A percentile compares a stretch with the other conserved stretches of the same genome.
Evolutionary conservation across 2,888 invertebrate genomes (phyloP).

Genomic region (Euplexia lucipara): DNA sequence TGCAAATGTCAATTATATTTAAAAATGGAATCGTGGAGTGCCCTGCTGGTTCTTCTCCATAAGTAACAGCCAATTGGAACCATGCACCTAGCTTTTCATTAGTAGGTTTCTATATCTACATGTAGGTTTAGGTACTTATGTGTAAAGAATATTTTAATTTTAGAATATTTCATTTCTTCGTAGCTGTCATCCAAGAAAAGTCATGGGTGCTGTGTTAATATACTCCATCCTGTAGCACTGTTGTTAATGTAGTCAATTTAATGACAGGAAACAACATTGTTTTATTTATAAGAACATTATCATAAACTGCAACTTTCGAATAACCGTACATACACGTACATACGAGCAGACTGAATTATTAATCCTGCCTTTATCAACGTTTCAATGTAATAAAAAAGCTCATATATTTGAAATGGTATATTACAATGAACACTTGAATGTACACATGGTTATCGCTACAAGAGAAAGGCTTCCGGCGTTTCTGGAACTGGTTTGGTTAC

Average conservation of each 20-base stretch:
- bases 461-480: conserved; percentile 85
- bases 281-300: conserved; percentile 55
- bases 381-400: conserved; percentile 45
- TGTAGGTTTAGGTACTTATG: too few relatives aligned
- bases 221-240: conserved; percentile 28
- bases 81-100: too few relatives aligned
- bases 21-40: too few relatives aligned
- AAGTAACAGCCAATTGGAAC: too few relatives aligned
- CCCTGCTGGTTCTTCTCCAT: too few relatives aligned
- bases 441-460: conserved; percentile 65
- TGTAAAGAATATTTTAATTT: too few relatives aligned
- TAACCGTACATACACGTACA: conserved; percentile 14
- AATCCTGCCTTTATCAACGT: conserved; percentile 32
- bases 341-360: conserved; percentile 29
- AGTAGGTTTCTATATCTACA: too few relatives aligned
- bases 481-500: conserved; percentile 76
- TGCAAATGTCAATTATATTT: too few relatives aligned
- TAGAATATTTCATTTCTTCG: conserved; percentile 7
- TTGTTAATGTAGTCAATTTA: conserved; percentile 16
- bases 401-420: conserved; percentile 39
- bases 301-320: conserved; percentile 51
- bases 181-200: not conserved
- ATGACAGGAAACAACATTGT: conserved; percentile 39
- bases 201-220: conserved; percentile 29
- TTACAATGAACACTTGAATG: conserved; percentile 55